Percentiles rank a stretch among this genome's conserved stretches.
Evolutionary conservation across 2,797 vertebrate genomes (phyloP).

Genomic region (Loriculus beryllinus): DNA sequence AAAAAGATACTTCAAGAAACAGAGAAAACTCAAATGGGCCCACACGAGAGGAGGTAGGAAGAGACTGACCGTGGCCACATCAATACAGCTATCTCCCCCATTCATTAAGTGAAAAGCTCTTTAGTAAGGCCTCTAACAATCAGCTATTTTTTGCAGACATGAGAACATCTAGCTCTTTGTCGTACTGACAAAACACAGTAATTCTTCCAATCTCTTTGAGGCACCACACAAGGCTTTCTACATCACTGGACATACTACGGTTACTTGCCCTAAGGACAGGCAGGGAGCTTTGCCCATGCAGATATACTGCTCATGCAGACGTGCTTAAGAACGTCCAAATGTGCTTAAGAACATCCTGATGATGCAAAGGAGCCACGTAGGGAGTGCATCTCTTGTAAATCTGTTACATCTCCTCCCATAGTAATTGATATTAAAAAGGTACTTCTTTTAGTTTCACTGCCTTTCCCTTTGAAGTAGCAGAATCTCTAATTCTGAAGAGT

Average conservation of each 20-base stretch:
- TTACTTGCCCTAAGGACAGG: not conserved
- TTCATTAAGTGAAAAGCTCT: not conserved
- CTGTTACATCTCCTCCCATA: not conserved
- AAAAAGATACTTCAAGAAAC: not conserved
- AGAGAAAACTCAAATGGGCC: not conserved
- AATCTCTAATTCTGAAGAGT: not conserved
- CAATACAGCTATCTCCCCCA: not conserved
- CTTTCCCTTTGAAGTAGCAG: not conserved
- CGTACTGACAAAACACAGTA: not conserved
- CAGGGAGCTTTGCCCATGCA: not conserved
- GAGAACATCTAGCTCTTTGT: not conserved
- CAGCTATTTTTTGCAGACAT: not conserved
- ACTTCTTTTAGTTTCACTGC: not conserved
- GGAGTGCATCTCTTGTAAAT: not conserved
- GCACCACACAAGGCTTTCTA: not conserved
- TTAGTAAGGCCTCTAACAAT: not conserved
- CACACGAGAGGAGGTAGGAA: not conserved
- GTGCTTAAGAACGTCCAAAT: not conserved
- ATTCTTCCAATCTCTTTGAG: not conserved
- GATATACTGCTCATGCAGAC: accelerated
- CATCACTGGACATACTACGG: not conserved
- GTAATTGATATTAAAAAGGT: not conserved
- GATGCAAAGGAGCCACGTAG: not conserved
- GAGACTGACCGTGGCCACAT: not conserved
- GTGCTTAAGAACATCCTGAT: not conserved